Evolutionary conservation across 2,113 vertebrate species (phyloP).

Genomic region (Eonycteris spelaea): DNA sequence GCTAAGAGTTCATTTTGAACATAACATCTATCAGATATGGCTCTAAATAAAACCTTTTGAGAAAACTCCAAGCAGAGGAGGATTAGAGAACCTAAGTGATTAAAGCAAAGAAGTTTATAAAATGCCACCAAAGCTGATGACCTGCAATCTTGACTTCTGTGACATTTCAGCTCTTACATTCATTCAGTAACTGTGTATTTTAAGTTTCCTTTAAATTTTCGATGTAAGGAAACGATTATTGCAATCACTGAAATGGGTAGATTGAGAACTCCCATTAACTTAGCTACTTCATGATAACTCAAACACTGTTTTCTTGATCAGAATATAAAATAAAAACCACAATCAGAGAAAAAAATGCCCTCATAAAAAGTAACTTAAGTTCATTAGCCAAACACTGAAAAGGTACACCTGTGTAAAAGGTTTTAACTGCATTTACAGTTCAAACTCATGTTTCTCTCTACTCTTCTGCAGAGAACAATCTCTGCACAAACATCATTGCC

Average conservation of each 20-base stretch:
- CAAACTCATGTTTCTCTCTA: constrained; percentile 78
- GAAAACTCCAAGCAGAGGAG: not conserved
- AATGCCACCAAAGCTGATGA: constrained; percentile 19
- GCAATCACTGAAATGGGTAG: constrained; percentile 65
- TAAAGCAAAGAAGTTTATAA: constrained; percentile 22
- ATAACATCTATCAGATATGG: not conserved
- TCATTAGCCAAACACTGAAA: constrained; percentile 82
- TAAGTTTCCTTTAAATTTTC: constrained; percentile 33
- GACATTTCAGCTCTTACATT: not conserved
- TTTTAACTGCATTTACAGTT: constrained; percentile 83
- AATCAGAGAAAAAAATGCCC: constrained; percentile 71
- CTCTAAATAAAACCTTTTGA: constrained; percentile 14
- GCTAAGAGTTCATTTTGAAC: constrained; percentile 12
- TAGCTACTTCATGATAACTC: constrained; percentile 48
- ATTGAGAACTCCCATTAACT: constrained; percentile 50
- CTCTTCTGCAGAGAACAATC: constrained; percentile 73
- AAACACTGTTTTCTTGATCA: constrained; percentile 40
- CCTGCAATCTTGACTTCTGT: not conserved
- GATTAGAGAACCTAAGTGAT: not conserved
- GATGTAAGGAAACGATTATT: constrained; percentile 53
- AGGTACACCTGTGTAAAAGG: constrained; percentile 78
- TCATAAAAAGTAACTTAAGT: constrained; percentile 77
- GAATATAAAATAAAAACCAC: constrained; percentile 55
- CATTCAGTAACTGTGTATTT: not conserved
- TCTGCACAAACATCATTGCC: constrained; percentile 77